Percentiles rank a stretch among this genome's conserved stretches.
These are phyloP conservation scores for Lithosia quadra DNA, from an alignment of 2,888 invertebrate genomes.

Conservation along the genomic window DNA sequence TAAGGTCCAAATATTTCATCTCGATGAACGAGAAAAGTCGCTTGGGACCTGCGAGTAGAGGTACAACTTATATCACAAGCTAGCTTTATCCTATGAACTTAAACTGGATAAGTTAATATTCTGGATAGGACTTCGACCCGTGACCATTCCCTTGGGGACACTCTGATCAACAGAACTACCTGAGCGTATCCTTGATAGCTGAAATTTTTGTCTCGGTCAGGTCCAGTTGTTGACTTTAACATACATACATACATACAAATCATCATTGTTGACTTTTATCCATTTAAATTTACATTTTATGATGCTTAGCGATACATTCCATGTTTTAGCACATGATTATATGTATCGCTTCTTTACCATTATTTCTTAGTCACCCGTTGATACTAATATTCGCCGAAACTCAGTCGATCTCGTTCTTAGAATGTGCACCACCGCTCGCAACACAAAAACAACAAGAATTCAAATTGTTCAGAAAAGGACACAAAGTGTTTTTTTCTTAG, in stretches of 20 bases:
- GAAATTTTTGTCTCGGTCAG: too few species aligned
- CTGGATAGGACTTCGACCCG: too few species aligned
- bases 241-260: too few species aligned
- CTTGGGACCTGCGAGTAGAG: too few species aligned
- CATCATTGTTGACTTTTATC: background rate
- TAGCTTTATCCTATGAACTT: too few species aligned
- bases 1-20: background rate
- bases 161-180: too few species aligned
- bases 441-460: too few species aligned
- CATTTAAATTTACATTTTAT: background rate
- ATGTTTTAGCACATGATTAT: background rate
- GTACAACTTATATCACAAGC: too few species aligned
- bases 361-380: background rate
- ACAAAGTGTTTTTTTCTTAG: background rate
- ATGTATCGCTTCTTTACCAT: background rate
- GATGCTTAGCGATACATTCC: background rate
- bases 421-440: background rate
- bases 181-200: too few species aligned
- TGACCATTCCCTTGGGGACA: too few species aligned
- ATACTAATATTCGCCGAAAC: background rate
- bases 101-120: too few species aligned
- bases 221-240: too few species aligned
- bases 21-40: background rate
- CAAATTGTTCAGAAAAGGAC: background rate
- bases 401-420: background rate